These are phyloP conservation scores for Leistus spinibarbis DNA, from an alignment of 2,888 invertebrate species.

Conservation along the genomic window DNA sequence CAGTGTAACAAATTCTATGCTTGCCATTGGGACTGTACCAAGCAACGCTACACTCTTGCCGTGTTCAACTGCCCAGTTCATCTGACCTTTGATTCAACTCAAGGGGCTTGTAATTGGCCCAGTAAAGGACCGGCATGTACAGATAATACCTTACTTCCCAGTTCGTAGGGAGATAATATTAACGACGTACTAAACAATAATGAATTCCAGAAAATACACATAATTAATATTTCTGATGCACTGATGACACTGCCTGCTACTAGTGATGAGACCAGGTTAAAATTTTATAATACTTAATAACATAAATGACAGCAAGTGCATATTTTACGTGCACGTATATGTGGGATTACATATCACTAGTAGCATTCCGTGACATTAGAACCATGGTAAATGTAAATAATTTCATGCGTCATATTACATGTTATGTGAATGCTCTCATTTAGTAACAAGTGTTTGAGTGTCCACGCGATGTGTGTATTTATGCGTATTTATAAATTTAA, in stretches of 20 bases:
- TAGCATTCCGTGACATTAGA: too few species aligned
- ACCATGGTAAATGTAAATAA: too few species aligned
- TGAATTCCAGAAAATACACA: background rate
- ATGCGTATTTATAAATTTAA: background rate
- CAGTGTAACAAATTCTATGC: slow-evolving; percentile 84
- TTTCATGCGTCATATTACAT: background rate
- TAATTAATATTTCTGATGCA: background rate
- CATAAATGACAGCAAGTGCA: too few species aligned
- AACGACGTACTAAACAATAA: background rate
- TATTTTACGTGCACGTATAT: too few species aligned
- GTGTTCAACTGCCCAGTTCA: slow-evolving; percentile 81
- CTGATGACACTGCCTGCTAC: too few species aligned
- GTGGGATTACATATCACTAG: too few species aligned
- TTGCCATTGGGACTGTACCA: slow-evolving; percentile 79
- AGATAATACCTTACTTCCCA: slow-evolving; percentile 64
- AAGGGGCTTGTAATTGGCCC: slow-evolving; percentile 84
- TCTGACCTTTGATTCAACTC: slow-evolving; percentile 73
- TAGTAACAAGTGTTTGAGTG: background rate
- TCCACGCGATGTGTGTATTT: background rate
- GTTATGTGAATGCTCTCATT: background rate
- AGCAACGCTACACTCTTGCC: slow-evolving; percentile 75
- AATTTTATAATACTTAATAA: too few species aligned
- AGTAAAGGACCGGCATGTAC: slow-evolving; percentile 79
- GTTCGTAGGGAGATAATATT: slow-evolving; percentile 7
- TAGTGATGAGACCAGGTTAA: too few species aligned